Evolutionary conservation across 2,113 vertebrate genomes (phyloP).

Genomic region (Oryzias curvinotus): DNA sequence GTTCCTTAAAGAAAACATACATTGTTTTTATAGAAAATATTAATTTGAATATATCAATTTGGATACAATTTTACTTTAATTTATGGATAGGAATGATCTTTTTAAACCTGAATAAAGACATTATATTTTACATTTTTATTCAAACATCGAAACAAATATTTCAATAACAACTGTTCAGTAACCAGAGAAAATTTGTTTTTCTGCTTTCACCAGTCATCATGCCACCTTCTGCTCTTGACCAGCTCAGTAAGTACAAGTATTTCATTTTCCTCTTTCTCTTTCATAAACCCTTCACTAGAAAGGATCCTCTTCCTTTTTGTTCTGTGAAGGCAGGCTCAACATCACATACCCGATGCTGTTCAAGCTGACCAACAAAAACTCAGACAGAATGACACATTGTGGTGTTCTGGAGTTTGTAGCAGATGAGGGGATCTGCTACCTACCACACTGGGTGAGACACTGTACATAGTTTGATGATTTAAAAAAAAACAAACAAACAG

Average conservation of each 20-base stretch:
- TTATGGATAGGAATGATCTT: too few species aligned
- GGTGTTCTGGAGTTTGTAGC: conserved; percentile 98
- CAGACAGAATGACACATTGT: conserved; percentile 95
- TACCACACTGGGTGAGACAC: conserved; percentile 94
- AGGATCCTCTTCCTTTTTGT: neutral
- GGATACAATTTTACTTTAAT: too few species aligned
- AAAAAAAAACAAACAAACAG: neutral
- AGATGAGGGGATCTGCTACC: conserved; percentile 97
- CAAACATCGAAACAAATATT: too few species aligned
- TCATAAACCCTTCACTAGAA: neutral
- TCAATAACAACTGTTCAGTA: too few species aligned
- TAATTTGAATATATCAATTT: too few species aligned
- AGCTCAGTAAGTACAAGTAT: conserved; percentile 89
- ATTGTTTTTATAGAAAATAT: too few species aligned
- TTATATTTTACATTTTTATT: too few species aligned
- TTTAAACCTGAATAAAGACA: too few species aligned
- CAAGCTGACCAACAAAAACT: conserved; percentile 97
- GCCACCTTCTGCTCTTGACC: conserved; percentile 96
- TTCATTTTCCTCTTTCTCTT: neutral
- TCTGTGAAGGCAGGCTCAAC: conserved; percentile 87
- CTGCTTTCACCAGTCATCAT: conserved; percentile 89
- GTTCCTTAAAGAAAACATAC: too few species aligned
- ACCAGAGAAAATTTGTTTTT: conserved; percentile 17
- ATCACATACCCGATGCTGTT: conserved; percentile 99
- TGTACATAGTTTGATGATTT: neutral